Evolutionary conservation across 2,888 invertebrate genomes (phyloP), one percentile per base, ranked within the genome.

Genomic region (Colletes collaris): DNA sequence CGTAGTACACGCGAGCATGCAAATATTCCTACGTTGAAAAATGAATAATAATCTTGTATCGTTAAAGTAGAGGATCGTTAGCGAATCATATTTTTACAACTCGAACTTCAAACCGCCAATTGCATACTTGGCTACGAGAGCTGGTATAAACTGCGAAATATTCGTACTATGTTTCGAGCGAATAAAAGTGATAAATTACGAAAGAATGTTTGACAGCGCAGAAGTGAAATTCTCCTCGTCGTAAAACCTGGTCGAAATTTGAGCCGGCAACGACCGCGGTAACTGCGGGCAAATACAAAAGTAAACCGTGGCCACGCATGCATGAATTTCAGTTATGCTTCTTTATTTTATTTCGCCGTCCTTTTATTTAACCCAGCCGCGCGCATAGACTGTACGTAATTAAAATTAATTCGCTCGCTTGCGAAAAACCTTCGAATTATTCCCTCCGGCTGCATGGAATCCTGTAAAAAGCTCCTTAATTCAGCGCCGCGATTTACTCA

Each of bases 351-450:
- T 65, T 56, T 55, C n/a, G 46, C 13, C 16, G 16, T 16, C 37
- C 16, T 46, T 63, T 77, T 58, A 58, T 76, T 63, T 16, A 27
- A 37, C 8, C 44, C 16, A 13, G 8, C 55, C 53, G 16, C 56
- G 10, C 60, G 10, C 60, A 35, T 53, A 10, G 40, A 16, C 55
- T n/a, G 60, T 19, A 27, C 49, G 67, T 79, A 79, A 79, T 79
- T 79, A 78, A 69, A 77, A 78, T 78, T 77, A 79, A 78, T 79
- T 72, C 53, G 37, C 71, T 50, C 40, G 35, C 52, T 40, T 16
- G 63, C 46, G 46, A 50, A 77, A 68, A 64, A 35, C 46, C 46
- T 44, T 46, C 44, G 50, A 69, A 76, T 69, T 76, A 59, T 65
- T 77, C 50, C 40, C 27, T n/a, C 19, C 16, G 19, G 19, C 10